Percentiles rank a stretch among this genome's conserved stretches.
These are phyloP conservation scores for Passer montanus DNA, from an alignment of 2,113 vertebrate genomes.

Conservation along the genomic window DNA sequence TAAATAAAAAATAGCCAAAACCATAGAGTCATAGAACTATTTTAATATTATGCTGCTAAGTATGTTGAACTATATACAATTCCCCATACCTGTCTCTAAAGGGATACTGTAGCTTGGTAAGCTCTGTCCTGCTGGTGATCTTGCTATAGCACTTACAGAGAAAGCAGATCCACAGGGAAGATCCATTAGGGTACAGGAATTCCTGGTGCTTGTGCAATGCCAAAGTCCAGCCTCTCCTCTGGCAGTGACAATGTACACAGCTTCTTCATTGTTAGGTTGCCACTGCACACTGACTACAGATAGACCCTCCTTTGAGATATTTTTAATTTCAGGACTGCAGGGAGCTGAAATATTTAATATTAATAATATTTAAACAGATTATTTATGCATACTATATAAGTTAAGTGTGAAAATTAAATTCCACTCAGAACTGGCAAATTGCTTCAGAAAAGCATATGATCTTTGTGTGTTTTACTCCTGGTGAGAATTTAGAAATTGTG, in stretches of 20 bases:
- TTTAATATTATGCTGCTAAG: background rate
- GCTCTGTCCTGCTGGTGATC: conserved; percentile 77
- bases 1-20: background rate
- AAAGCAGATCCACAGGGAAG: conserved; percentile 85
- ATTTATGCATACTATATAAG: background rate
- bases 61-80: background rate
- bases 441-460: background rate
- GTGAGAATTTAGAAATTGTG: background rate
- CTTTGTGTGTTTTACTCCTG: background rate
- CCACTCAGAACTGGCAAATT: background rate
- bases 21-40: background rate
- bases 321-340: conserved; percentile 87
- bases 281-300: conserved; percentile 78
- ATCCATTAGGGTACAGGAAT: conserved; percentile 76
- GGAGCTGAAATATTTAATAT: conserved; percentile 79
- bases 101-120: conserved; percentile 85
- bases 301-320: conserved; percentile 73
- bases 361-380: background rate
- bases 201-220: conserved; percentile 71
- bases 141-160: conserved; percentile 81
- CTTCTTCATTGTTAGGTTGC: conserved; percentile 73
- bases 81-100: conserved; percentile 85
- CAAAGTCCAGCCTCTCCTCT: conserved; percentile 71
- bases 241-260: conserved; percentile 79
- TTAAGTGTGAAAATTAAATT: background rate